Evolutionary conservation across 2,888 invertebrate species (phyloP), one percentile per base, ranked within the genome.

Genomic region (Amorpha juglandis): DNA sequence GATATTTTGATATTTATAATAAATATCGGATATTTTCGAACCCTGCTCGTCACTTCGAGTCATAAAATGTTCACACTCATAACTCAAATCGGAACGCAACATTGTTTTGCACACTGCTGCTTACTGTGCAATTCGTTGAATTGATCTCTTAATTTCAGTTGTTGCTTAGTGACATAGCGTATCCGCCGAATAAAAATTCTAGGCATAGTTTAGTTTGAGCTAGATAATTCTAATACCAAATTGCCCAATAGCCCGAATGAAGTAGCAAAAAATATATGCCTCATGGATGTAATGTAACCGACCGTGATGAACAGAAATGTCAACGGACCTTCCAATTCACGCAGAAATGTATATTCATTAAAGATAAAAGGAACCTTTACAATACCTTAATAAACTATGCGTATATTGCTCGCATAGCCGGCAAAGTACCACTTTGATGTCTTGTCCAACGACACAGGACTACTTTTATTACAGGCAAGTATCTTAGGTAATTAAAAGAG

Each of bases 371-470:
- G 33, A 58, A 42, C 42, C 38, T 42, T 58, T 12, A 11, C 38
- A 12, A 16, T 42, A 42, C 42, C 58, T 38, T 55, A 19, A 42
- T 58, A 42, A 58, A 58, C 42, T 58, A 58, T 58, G 58, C 42
- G 58, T 58, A 58, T 58, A 58, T 42, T 58, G 42, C 12, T 58
- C 58, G 58, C 38, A 58, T 19, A 55, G 55, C 35, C 42, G 19
- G 19, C 42, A 19, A 58, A 58, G 58, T 42, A 58, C 6, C 12
- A 16, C 38, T 58, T 58, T 58, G 58, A 58, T 58, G 19, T 58
- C 38, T 35, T 55, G 35, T 55, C 8, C 38, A 38, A 35, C 35
- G 19, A 42, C 33, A 7, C 45, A 9, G 38, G 7, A 0, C 45
- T 12, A 45, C 11, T 45, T 19, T 8, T 19, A 9, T 0, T 19